Evolutionary conservation across 2,888 invertebrate genomes (phyloP).

Genomic region (Tetragonisca angustula): DNA sequence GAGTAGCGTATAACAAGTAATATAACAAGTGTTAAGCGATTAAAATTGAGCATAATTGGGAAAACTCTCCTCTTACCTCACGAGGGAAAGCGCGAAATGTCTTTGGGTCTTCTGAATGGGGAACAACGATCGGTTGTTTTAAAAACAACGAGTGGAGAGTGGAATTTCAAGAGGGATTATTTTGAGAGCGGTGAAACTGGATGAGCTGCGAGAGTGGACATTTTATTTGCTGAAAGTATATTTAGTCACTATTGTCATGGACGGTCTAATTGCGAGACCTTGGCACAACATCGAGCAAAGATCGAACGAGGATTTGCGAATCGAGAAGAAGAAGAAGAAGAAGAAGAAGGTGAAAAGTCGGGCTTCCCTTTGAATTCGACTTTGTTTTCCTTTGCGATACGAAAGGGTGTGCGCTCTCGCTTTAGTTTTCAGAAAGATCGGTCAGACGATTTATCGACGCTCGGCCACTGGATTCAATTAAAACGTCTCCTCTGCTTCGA

Average conservation of each 20-base stretch:
- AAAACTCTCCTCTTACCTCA: too few species aligned
- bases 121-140: too few species aligned
- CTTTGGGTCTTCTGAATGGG: too few species aligned
- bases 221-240: background rate
- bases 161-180: too few species aligned
- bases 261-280: background rate
- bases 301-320: background rate
- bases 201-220: background rate
- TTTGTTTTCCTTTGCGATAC: slow-evolving; percentile 11
- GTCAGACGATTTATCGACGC: background rate
- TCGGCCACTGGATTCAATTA: background rate
- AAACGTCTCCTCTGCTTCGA: too few species aligned
- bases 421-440: background rate
- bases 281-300: background rate
- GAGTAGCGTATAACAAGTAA: too few species aligned
- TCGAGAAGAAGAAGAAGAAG: background rate
- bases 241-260: background rate
- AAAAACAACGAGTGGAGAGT: too few species aligned
- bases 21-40: too few species aligned
- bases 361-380: background rate
- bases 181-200: too few species aligned
- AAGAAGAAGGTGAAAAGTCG: background rate
- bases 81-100: too few species aligned
- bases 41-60: too few species aligned
- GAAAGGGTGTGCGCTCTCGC: background rate